phyloP scores from a whole-genome alignment of 2,888 invertebrate genomes.

The Suillia variegata region DNA sequence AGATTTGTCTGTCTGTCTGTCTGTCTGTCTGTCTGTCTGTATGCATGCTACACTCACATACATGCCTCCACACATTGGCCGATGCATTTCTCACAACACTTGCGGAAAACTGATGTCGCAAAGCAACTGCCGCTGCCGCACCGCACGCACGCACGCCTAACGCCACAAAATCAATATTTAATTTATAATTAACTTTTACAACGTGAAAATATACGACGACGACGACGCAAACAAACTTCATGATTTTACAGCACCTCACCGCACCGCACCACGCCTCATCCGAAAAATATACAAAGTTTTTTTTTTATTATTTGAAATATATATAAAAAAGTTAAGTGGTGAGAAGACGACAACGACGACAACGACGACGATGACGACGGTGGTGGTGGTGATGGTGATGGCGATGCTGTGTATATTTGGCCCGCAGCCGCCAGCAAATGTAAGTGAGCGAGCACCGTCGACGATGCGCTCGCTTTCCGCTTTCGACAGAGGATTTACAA shows the following conservation, averaged over 20 bases:
- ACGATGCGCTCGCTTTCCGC: no score
- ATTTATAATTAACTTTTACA: constrained; percentile 60
- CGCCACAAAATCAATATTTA: constrained; percentile 58
- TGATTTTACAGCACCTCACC: neutral
- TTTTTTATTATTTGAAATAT: constrained; percentile 2
- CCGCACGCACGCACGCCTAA: constrained; percentile 37
- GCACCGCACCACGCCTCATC: neutral
- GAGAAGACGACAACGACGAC: neutral
- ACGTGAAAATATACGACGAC: constrained; percentile 46
- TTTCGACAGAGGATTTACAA: constrained; percentile 37
- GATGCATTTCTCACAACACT: no score
- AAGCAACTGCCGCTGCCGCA: constrained; percentile 18
- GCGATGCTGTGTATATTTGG: neutral
- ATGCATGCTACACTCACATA: no score
- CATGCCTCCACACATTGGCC: no score
- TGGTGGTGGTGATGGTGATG: no score
- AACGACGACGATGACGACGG: no score
- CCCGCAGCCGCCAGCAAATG: neutral
- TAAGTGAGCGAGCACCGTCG: no score
- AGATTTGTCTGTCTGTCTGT: constrained; percentile 7
- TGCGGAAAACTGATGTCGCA: constrained; percentile 23
- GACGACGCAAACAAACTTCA: constrained; percentile 30
- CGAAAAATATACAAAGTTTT: constrained; percentile 1
- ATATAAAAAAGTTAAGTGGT: constrained; percentile 1
- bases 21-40: constrained; percentile 26